Conservation (phyloP, 1,140 invertebrate species). For the Brachionus koreanus region DNA sequence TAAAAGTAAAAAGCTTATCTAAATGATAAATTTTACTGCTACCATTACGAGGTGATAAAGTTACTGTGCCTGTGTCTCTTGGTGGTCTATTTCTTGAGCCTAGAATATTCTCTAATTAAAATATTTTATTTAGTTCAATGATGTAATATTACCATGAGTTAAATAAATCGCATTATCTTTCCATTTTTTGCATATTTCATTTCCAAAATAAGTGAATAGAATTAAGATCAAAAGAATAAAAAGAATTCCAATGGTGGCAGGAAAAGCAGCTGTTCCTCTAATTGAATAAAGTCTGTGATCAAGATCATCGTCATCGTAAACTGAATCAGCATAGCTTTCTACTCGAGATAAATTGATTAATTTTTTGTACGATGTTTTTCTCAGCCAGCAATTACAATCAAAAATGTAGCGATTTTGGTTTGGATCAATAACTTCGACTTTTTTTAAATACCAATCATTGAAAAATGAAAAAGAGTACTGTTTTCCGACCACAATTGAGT, state of each 20-base stretch:
- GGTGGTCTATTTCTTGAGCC: neutral
- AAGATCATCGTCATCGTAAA: neutral
- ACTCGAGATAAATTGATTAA: neutral
- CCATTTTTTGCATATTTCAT: conserved; percentile 40
- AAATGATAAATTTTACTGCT: neutral
- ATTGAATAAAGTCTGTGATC: neutral
- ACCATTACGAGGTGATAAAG: conserved; percentile 7
- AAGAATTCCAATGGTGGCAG: conserved; percentile 7
- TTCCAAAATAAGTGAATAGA: conserved; percentile 32
- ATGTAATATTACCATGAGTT: neutral
- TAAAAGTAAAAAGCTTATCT: neutral
- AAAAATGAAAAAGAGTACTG: conserved; percentile 34
- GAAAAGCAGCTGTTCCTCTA: neutral
- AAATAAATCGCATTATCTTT: neutral
- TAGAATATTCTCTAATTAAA: neutral
- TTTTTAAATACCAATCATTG: conserved; percentile 22
- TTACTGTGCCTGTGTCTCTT: neutral
- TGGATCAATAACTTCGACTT: conserved; percentile 23
- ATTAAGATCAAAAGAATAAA: conserved; percentile 17
- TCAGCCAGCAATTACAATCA: conserved; percentile 25
- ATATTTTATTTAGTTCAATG: neutral
- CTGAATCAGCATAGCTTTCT: neutral
- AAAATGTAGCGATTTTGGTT: neutral
- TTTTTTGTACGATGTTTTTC: neutral
- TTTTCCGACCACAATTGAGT: conserved; percentile 30